Base-by-base conservation (phyloP, 2,888 invertebrate species). In the Agonopterix alstromeriana region DNA sequence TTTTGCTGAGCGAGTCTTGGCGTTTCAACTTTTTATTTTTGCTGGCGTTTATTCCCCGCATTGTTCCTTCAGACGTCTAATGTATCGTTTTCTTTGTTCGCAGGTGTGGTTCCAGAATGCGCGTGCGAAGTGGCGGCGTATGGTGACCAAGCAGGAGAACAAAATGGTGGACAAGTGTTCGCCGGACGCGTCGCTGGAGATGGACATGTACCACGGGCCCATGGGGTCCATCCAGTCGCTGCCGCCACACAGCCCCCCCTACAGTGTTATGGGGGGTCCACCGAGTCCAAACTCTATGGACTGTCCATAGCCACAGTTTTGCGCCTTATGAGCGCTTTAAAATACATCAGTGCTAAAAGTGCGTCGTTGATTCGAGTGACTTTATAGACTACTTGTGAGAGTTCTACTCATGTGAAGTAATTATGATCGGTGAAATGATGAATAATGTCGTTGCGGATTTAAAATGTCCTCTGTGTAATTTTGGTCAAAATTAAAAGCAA, bases 71-170 rank as follows among this genome's bases (percentile, higher is more conserved):
- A 67, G 61, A 67, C 58, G 69, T 59, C 58, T 8, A 70, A 75
- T 53, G 36, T 10, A 49, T 59, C 49, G 27, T 60, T 47, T 65
- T 77, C 74, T 75, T 82, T 90, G 84, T 82, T 89, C 89, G 41
- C 92, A 97, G 97, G 97, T 97, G 49, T 97, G 97, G 97, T 97
- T 97, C 87, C 97, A 97, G 87, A 97, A 97, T 77, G 97, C 97
- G 35, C 90, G 97, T 40, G 97, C 97, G 60, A 97, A 97, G 90
- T 97, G 96, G 94, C 92, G 97, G 67, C 92, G 97, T 59, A 95
- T 95, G 92, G 93, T 95, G 81, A 90, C 94, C 63, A 94, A 94
- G 72, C 94, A 94, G 70, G 94, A 94, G 73, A 93, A 93, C 77
- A 93, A 93, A 69, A 82, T 89, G 81, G 90, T 91, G 57, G 94